Percentiles rank a stretch among this genome's conserved stretches.
Conservation (phyloP, 2,113 vertebrate species). For the Enhydra lutris region DNA sequence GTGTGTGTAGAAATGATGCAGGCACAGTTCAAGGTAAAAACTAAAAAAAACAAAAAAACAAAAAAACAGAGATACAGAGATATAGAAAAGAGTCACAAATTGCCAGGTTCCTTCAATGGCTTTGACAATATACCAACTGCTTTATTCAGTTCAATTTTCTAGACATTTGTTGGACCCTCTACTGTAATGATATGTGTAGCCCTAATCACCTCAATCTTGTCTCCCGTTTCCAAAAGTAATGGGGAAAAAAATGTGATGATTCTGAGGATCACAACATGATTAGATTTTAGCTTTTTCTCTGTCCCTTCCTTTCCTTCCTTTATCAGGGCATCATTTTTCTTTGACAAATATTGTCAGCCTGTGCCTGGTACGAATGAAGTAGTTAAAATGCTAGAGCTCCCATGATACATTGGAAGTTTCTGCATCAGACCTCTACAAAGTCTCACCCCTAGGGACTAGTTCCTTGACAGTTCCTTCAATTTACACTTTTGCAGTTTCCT, state of each 20-base stretch:
- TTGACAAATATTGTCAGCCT: neutral
- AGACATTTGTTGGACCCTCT: neutral
- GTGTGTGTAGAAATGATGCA: neutral
- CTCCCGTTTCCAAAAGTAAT: conserved; percentile 13
- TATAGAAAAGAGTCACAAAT: neutral
- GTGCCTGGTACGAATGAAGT: neutral
- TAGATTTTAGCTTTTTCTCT: neutral
- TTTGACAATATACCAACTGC: neutral
- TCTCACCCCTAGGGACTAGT: neutral
- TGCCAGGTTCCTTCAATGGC: neutral
- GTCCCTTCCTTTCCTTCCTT: neutral
- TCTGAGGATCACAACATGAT: neutral
- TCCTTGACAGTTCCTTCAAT: neutral
- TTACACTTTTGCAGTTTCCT: neutral
- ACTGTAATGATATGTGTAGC: neutral
- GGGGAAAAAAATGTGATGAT: neutral
- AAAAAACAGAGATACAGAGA: neutral
- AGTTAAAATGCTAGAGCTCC: neutral
- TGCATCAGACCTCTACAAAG: neutral
- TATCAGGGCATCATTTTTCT: neutral
- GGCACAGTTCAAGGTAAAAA: neutral
- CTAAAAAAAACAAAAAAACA: neutral
- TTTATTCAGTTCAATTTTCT: neutral
- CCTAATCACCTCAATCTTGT: neutral
- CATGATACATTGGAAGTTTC: neutral